Evolutionary conservation across 2,888 invertebrate genomes (phyloP).

Genomic region (Cataglyphis albicans): DNA sequence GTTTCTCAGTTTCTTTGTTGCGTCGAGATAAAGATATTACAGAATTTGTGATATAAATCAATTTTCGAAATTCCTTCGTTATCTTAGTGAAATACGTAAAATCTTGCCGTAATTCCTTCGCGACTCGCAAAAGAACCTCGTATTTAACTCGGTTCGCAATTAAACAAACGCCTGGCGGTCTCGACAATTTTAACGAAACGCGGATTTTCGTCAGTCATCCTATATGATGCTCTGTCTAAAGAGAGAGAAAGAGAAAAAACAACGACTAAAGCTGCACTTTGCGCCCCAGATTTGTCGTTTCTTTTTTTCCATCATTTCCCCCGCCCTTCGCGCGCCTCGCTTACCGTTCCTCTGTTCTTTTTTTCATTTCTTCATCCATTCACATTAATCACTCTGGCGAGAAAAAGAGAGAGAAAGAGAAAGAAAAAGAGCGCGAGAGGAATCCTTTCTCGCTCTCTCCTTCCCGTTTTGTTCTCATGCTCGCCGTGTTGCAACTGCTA

Average conservation of each 20-base stretch:
- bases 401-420: constrained; percentile 17
- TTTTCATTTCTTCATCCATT: constrained; percentile 69
- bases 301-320: constrained; percentile 49
- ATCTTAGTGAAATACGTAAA: background rate
- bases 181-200: constrained; percentile 47
- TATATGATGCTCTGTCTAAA: constrained; percentile 22
- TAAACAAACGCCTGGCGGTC: constrained; percentile 23
- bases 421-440: background rate
- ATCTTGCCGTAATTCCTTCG: constrained; percentile 6
- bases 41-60: background rate
- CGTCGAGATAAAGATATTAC: constrained; percentile 9
- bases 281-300: constrained; percentile 66
- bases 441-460: constrained; percentile 47
- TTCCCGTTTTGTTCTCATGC: constrained; percentile 66
- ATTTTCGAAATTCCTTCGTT: constrained; percentile 25
- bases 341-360: constrained; percentile 9
- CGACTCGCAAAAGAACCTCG: constrained; percentile 32
- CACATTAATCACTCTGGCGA: constrained; percentile 72
- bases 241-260: constrained; percentile 47
- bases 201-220: constrained; percentile 36
- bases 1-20: background rate
- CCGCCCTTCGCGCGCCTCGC: background rate
- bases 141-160: constrained; percentile 43
- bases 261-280: constrained; percentile 51
- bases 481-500: constrained; percentile 68